Conservation (phyloP, 2,797 vertebrate species). For the Xiphophorus birchmanni region DNA sequence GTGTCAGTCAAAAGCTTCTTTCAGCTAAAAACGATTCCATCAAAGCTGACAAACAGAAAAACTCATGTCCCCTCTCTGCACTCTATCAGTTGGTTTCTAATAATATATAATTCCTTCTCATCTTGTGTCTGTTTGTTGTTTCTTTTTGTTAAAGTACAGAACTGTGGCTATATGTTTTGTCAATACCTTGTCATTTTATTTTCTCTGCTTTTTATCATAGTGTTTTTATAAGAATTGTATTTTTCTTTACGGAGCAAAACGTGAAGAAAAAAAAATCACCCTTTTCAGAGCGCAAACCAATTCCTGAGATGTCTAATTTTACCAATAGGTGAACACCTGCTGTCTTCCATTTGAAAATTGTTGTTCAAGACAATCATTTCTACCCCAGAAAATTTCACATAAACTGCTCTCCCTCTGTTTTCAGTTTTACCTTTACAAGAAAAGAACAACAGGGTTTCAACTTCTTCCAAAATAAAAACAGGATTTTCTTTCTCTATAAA, state of each 20-base stretch:
- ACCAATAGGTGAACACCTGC: constrained; percentile 3
- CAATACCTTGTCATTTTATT: not conserved
- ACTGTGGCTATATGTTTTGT: not conserved
- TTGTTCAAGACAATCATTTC: constrained; percentile 6
- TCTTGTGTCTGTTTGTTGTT: not conserved
- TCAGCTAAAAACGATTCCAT: constrained; percentile 10
- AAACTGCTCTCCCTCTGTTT: constrained; percentile 1
- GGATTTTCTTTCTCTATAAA: not conserved
- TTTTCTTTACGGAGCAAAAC: not conserved
- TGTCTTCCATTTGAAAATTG: constrained; percentile 4
- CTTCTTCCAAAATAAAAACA: not conserved
- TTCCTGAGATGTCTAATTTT: constrained; percentile 10
- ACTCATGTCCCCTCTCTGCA: not conserved
- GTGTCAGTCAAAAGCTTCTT: constrained; percentile 9
- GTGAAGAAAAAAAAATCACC: not conserved
- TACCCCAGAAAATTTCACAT: constrained; percentile 3
- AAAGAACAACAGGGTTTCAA: not conserved
- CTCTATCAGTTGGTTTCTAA: constrained; percentile 8
- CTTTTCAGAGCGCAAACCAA: not conserved
- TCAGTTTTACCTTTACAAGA: not conserved
- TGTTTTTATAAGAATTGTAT: not conserved
- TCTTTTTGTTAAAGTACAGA: not conserved
- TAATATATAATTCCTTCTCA: not conserved
- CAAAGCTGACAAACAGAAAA: not conserved
- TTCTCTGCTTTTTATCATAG: not conserved